Conservation (phyloP, 2,888 invertebrate genomes). For the Iphiclides podalirius region DNA sequence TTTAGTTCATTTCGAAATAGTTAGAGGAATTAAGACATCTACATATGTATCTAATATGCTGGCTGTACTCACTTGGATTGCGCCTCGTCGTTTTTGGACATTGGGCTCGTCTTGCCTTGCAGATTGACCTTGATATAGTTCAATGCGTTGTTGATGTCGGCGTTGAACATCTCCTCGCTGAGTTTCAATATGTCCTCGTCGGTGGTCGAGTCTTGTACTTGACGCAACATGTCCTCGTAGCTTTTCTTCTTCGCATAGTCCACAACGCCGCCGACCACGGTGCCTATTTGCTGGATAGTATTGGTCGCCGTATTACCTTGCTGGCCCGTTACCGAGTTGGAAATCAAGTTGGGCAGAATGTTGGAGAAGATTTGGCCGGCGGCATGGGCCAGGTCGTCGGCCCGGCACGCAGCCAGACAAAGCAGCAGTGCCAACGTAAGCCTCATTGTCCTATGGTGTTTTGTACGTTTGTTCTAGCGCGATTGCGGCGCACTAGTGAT, state of each 20-base stretch:
- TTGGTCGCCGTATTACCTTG: conserved; percentile 65
- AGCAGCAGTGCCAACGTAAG: conserved; percentile 48
- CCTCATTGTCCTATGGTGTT: conserved; percentile 52
- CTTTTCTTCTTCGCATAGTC: conserved; percentile 74
- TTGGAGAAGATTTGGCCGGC: conserved; percentile 72
- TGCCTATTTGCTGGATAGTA: conserved; percentile 66
- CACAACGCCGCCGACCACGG: conserved; percentile 71
- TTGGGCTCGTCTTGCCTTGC: conserved; percentile 87
- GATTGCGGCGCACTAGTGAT: conserved; percentile 71
- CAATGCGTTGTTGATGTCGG: conserved; percentile 88
- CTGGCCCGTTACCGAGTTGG: conserved; percentile 59
- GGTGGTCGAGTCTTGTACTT: conserved; percentile 76
- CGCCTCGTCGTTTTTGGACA: conserved; percentile 85
- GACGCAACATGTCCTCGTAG: conserved; percentile 65
- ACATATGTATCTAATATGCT: too few relatives aligned
- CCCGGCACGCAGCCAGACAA: conserved; percentile 50
- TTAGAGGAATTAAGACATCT: too few relatives aligned
- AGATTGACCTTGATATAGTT: conserved; percentile 84
- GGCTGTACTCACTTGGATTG: conserved; percentile 74
- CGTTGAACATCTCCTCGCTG: conserved; percentile 85
- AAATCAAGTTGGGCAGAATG: conserved; percentile 65
- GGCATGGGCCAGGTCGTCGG: conserved; percentile 62
- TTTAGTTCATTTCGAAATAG: too few relatives aligned
- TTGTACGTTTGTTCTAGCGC: conserved; percentile 58
- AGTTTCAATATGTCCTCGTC: conserved; percentile 85